Evolutionary conservation across 2,113 vertebrate genomes (phyloP), one percentile per base, ranked within the genome.

Genomic region (Desmodus rotundus): DNA sequence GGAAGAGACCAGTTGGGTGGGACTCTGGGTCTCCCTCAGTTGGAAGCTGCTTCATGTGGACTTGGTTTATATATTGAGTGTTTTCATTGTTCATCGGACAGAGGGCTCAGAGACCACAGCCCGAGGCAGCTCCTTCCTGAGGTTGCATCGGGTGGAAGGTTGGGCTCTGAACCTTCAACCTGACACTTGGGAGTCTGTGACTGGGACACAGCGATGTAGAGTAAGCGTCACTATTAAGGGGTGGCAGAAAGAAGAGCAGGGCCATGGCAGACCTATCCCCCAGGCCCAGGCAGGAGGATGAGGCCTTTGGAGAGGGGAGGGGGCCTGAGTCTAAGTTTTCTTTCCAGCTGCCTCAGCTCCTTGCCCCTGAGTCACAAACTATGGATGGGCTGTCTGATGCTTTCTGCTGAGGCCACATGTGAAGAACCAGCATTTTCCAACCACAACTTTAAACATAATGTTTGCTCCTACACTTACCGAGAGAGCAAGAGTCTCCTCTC

Each of bases 401-500:
- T 86, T 95, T 88, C 19, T 95, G 93, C 76, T 24, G 73, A 97
- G 96, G 88, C 45, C 54, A 13, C 15, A 17, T 11, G 61, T 68
- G 88, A 73, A 65, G n/a, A 33, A 41, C 38, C 19, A 31, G 83
- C 84, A 52, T 92, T 78, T 81, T 74, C 87, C 43, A 7, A 45
- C 50, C 85, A 88, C 0, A 15, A 43, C 45, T 70, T 72, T 31
- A 58, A 82, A 83, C 43, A 97, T 95, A 98, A 97, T 92, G 92
- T 97, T 98, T 97, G 94, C 90, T 97, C 92, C 97, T 96, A 86
- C 87, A 96, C 89, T 96, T 94, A 96, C 96, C 3, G 0, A 97
- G 93, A 94, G 91, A 97, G 94, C 87, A 93, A 84, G 91, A 85
- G 95, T 70, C 41, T 90, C 26, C 68, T 92, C 94, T 96, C 96